Conservation (phyloP, 1,140 invertebrate species). For the Cardiocondyla obscurior region DNA sequence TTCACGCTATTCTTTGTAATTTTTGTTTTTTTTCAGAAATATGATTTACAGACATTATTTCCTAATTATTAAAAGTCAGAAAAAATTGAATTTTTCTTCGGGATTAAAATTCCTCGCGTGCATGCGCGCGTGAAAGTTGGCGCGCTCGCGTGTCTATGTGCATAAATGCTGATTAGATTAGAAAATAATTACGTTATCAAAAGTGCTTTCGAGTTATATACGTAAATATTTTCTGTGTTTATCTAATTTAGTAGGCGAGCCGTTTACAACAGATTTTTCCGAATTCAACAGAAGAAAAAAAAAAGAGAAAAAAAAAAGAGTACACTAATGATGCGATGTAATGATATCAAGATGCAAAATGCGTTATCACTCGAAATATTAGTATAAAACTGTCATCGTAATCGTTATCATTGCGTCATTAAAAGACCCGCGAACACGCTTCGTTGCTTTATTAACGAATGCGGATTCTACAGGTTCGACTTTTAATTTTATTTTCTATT, state of each 20-base stretch:
- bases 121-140: background rate
- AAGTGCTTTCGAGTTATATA: background rate
- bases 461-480: background rate
- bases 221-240: background rate
- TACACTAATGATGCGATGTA: conserved; percentile 28
- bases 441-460: background rate
- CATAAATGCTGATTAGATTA: conserved; percentile 14
- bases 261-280: conserved; percentile 13
- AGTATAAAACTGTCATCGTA: conserved; percentile 18
- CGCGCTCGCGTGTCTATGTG: background rate
- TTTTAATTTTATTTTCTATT: conserved; percentile 4
- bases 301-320: conserved; percentile 3
- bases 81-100: background rate
- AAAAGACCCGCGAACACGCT: background rate
- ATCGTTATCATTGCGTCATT: conserved; percentile 17
- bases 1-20: no score
- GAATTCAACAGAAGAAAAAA: conserved; percentile 3
- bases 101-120: background rate
- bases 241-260: background rate
- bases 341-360: conserved; percentile 12
- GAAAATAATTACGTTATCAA: conserved; percentile 28
- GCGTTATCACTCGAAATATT: background rate
- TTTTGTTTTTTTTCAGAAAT: background rate
- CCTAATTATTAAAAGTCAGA: background rate
- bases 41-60: background rate